Evolutionary conservation across 1,140 invertebrate species (phyloP), one percentile per base, ranked within the genome.

Genomic region (Eriosoma lanigerum): DNA sequence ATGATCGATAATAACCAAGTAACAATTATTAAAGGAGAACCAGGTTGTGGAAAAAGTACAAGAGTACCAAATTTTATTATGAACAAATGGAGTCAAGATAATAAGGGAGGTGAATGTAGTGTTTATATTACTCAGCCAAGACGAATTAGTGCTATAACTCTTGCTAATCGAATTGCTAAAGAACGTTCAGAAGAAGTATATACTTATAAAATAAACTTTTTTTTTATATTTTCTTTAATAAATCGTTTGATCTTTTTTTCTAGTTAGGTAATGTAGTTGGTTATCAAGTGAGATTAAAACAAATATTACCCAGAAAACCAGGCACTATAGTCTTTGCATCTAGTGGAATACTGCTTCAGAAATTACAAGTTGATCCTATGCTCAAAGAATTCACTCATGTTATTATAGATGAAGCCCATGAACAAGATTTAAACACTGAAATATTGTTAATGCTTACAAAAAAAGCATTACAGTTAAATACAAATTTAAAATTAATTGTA

Each of bases 121-220:
- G 92, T 98, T 82, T 85, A 96, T 66, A 94, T 96, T 78, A 97
- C 96, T 2, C 95, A 98, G 86, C 97, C 97, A 1, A 88, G 96
- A 82, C 88, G 96, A 81, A 96, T 98, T 81, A 94, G 93, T 76
- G 95, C 96, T 1, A 94, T 96, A 54, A 92, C 95, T 3, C 89
- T 97, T 32, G 94, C 95, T 15, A 90, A 92, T 84, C 89, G 95
- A 85, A 93, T 97, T n/a, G 93, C 94, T 4, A 87, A 89, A 56
- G 95, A 97, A 86, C 88, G 94, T 83, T 88, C 87, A 56, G 96
- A 98, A 85, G 84, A 81, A n/a, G 85, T 97, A 80, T 93, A 68
- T 83, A 38, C 90, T 46, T n/a, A 52, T 54, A 24, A 26, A 26
- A 81, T 29, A 5, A 19, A 54, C 17, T 75, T 26, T 24, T 26